Base-by-base conservation (phyloP, 2,113 vertebrate species). In the Centrocercus urophasianus region DNA sequence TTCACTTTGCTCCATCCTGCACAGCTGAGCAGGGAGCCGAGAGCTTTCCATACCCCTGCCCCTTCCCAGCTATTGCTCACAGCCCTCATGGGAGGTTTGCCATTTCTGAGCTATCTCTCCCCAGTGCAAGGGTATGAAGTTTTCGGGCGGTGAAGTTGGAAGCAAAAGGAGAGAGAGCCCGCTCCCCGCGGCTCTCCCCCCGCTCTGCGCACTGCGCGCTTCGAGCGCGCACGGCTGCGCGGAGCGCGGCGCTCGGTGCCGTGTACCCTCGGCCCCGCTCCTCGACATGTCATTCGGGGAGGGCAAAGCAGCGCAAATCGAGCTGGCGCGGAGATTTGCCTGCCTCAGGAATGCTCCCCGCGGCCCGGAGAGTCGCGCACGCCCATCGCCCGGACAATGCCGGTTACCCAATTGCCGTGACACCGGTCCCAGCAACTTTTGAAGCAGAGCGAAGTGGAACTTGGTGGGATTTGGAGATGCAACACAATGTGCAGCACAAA, bases 361-460 rank as follows among this genome's bases (percentile, higher is more conserved):
- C 11, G 94, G 91, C 78, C 89, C 87, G 69, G 38, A 48, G 43
- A 69, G 59, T 21, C 32, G 52, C 75, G 52, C 47, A 61, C 69
- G 69, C 61, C 88, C 64, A 19, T 77, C 30, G 38, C 42, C 16
- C 52, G 52, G 67, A 69, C 76, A 69, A 69, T 81, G 88, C 73
- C 79, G 14, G 2, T 93, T 75, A 66, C 87, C 90, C 91, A 74
- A 45, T 83, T 73, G 79, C 71, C 89, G 19, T 72, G 89, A 83
- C 75, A 95, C 61, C 25, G 76, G 89, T 56, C 91, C 74, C 82
- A 78, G 89, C 61, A 95, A 96, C 91, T 96, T 95, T 94, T 88
- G 64, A 74, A 83, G 85, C 61, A 38, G 64, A 61, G 69, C 8
- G 65, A 86, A 93, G 83, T 85, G 69, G 80, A 78, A 74, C 86